Base-by-base conservation (phyloP, 1,140 invertebrate species). In the Camponotus vicinus region DNA sequence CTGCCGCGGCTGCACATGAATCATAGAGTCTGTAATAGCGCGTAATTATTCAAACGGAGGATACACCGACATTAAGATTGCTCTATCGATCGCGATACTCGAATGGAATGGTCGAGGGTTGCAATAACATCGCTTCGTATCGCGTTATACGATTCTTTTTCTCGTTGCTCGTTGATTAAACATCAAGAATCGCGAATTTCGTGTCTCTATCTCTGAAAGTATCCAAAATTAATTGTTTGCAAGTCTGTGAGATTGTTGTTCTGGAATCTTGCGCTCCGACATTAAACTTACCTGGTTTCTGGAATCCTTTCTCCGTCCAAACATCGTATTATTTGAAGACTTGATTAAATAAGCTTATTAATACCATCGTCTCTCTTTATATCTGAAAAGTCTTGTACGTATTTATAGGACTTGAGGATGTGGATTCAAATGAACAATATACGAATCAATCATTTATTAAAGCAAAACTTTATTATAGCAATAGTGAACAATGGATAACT, bases 391-490 rank as follows among this genome's bases (percentile, higher is more conserved):
- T 45, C 15, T 34, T 55, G 9, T 8, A 8, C 7, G 21, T 11
- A 69, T 27, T 49, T 64, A 18, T 15, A 15, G 32, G 2, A 61
- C 18, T n/a, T 61, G 34, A 49, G 37, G 52, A 42, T 42, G 61
- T 27, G 7, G 15, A 34, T 18, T n/a, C 6, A 64, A 64, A 83
- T 77, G 27, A 89, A 89, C 70, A 57, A 40, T 57, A 32, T 83
- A 79, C 89, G 76, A 73, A 89, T 92, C 86, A 78, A 88, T 93
- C 78, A 86, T 95, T 94, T 94, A 94, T 95, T 94, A 95, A 95
- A 95, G 94, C 94, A 94, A 95, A 95, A 94, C 93, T 95, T 95
- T 95, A 94, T 95, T 94, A 94, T 94, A 95, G 94, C 94, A 95
- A 95, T 94, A 94, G 93, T 95, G 94, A 95, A 95, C 94, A 95